A percentile compares a stretch with the other conserved stretches of the same genome.
These are phyloP conservation scores for Pomatostomus ruficeps DNA, from an alignment of 2,113 vertebrate genomes.

Conservation along the genomic window DNA sequence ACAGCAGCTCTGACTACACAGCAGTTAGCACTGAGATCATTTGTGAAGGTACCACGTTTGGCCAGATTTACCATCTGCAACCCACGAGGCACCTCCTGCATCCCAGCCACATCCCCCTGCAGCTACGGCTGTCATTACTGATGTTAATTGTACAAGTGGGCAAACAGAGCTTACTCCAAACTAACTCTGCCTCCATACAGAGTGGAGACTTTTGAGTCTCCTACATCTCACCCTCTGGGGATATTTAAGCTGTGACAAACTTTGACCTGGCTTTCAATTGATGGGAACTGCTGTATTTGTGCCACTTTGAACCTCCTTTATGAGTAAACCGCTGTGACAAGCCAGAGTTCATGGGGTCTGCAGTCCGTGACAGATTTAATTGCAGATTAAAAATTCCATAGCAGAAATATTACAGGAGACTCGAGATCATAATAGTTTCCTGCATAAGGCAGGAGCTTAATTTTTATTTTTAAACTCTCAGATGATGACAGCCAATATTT, in stretches of 20 bases:
- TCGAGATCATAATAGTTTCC: conserved; percentile 6
- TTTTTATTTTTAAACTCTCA: conserved; percentile 9
- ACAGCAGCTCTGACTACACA: background rate
- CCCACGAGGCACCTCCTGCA: background rate
- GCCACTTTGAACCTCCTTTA: background rate
- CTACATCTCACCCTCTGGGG: background rate
- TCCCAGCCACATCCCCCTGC: background rate
- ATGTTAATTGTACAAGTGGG: background rate
- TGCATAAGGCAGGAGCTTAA: background rate
- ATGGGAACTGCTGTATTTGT: accelerated
- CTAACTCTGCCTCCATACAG: accelerated
- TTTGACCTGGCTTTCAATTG: background rate
- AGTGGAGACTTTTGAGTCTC: background rate
- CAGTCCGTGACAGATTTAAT: background rate
- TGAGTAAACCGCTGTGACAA: background rate
- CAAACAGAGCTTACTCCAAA: background rate
- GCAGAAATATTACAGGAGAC: background rate
- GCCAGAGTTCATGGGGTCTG: background rate
- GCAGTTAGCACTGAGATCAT: background rate
- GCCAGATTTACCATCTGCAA: background rate
- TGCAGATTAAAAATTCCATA: background rate
- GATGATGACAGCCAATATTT: background rate
- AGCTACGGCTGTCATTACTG: background rate
- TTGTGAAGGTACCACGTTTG: background rate
- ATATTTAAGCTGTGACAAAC: background rate